These are phyloP conservation scores for Holothuria leucospilota DNA, from an alignment of 53 echinoderm and acorn worm genomes.

Conservation along the genomic window DNA sequence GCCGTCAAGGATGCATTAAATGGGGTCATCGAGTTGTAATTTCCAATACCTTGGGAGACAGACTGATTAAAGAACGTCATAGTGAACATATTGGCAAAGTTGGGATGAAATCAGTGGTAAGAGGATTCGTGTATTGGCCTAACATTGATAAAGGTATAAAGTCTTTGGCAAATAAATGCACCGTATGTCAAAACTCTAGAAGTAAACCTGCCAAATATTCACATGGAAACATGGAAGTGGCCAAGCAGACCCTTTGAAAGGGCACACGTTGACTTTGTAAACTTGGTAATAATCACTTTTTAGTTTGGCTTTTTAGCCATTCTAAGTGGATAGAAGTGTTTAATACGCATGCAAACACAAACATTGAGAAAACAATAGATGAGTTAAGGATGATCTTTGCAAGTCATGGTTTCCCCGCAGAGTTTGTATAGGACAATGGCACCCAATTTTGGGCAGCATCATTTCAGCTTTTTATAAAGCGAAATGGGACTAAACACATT, in stretches of 20 bases:
- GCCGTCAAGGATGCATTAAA: too few relatives aligned
- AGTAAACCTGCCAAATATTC: constrained; percentile 37
- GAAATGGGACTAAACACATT: too few relatives aligned
- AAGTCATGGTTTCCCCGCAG: too few relatives aligned
- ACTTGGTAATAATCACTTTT: constrained; percentile 38
- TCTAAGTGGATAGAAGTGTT: too few relatives aligned
- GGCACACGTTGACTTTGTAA: not conserved
- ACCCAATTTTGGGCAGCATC: too few relatives aligned
- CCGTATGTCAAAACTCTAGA: too few relatives aligned
- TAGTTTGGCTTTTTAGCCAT: too few relatives aligned
- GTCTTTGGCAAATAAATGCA: not conserved
- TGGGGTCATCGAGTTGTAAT: constrained; percentile 30
- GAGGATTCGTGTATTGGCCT: constrained; percentile 53
- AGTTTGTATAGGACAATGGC: too few relatives aligned
- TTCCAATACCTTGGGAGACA: not conserved
- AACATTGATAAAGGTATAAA: too few relatives aligned
- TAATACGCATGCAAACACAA: constrained; percentile 35
- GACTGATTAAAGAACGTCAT: constrained; percentile 10
- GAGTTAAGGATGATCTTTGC: too few relatives aligned
- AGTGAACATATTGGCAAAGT: constrained; percentile 57
- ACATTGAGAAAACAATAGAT: constrained; percentile 27
- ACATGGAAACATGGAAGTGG: constrained; percentile 54
- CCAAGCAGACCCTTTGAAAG: not conserved
- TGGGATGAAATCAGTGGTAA: constrained; percentile 37
- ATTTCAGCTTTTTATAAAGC: too few relatives aligned